Conservation (phyloP, 2,888 invertebrate species). For the Tipula confusa region DNA sequence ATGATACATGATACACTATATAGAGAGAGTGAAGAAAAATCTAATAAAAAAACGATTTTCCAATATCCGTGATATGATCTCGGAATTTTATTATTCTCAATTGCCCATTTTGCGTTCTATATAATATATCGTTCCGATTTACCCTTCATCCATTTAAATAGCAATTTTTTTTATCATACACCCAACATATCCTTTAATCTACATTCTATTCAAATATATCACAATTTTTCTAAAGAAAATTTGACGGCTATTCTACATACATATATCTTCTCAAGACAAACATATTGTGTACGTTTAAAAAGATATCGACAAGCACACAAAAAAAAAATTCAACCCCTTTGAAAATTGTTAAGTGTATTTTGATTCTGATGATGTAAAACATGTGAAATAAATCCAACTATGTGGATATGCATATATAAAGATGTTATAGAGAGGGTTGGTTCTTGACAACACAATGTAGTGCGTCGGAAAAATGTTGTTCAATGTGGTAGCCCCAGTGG, state of each 20-base stretch:
- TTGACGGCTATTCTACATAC: not conserved
- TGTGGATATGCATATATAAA: not conserved
- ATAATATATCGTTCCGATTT: not conserved
- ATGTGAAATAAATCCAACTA: conserved; percentile 31
- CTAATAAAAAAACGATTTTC: conserved; percentile 34
- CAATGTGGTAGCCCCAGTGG: conserved; percentile 28
- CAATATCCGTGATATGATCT: conserved; percentile 35
- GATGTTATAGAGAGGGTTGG: not conserved
- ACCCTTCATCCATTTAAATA: not conserved
- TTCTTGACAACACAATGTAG: not conserved
- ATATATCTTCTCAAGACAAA: not conserved
- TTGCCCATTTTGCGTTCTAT: conserved; percentile 32
- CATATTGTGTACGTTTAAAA: conserved; percentile 26
- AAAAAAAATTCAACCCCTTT: conserved; percentile 20
- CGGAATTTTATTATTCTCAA: conserved; percentile 32
- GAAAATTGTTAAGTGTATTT: not conserved
- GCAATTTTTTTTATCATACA: conserved; percentile 1
- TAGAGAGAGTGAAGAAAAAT: not conserved
- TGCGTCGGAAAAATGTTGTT: no score
- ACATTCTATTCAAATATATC: conserved; percentile 20
- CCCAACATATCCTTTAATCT: conserved; percentile 16
- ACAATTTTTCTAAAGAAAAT: not conserved
- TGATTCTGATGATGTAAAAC: conserved; percentile 31
- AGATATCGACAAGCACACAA: not conserved
- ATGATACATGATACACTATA: not conserved